Conservation (phyloP, 92 coral and sea anemone genomes). For the Paramuricea clavata region DNA sequence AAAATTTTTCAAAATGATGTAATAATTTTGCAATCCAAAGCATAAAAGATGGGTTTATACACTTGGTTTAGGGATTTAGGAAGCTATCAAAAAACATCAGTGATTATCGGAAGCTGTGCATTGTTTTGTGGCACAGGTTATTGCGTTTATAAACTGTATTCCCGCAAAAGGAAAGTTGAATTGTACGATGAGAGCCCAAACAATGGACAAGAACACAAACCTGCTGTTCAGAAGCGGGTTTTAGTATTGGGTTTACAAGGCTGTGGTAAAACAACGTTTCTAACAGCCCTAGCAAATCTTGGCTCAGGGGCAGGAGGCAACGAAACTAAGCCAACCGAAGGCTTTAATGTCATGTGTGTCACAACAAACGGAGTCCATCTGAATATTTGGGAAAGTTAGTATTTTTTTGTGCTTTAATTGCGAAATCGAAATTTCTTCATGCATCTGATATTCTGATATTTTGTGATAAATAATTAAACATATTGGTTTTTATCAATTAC, state of each 20-base stretch:
- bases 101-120: constrained; percentile 75
- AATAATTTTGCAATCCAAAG: neutral
- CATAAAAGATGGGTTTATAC: constrained; percentile 71
- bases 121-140: constrained; percentile 72
- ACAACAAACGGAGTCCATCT: constrained; percentile 83
- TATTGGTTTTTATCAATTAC: no score
- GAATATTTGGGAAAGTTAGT: constrained; percentile 97
- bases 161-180: constrained; percentile 33
- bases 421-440: neutral
- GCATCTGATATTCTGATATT: no score
- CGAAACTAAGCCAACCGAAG: constrained; percentile 82
- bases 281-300: constrained; percentile 80
- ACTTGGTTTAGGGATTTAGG: constrained; percentile 86
- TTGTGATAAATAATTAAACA: no score
- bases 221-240: constrained; percentile 74
- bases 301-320: constrained; percentile 62
- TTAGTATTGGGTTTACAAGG: constrained; percentile 86
- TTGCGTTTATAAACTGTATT: constrained; percentile 76
- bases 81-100: constrained; percentile 67
- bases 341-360: constrained; percentile 88
- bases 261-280: constrained; percentile 88
- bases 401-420: neutral
- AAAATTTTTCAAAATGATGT: constrained; percentile 15
- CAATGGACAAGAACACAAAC: constrained; percentile 66
- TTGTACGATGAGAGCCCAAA: constrained; percentile 44